Conservation (phyloP, 2,113 vertebrate species). For the Gallinago undulata region DNA sequence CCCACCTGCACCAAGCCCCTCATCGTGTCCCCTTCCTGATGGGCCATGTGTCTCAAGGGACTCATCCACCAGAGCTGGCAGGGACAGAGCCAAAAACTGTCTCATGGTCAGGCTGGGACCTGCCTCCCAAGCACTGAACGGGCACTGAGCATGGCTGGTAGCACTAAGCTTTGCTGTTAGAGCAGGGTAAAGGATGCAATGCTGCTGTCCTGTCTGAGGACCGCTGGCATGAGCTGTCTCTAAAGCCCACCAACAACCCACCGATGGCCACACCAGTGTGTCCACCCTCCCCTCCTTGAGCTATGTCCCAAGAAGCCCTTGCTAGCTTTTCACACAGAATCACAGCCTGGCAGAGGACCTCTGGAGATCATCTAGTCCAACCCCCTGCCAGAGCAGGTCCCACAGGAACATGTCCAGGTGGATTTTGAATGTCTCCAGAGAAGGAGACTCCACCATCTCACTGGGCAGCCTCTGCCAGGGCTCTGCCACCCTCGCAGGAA, state of each 20-base stretch:
- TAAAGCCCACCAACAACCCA: neutral
- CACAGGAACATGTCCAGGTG: too few species aligned
- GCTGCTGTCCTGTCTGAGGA: neutral
- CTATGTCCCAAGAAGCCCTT: neutral
- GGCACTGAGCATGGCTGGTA: neutral
- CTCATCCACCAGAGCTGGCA: neutral
- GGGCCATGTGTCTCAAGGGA: fast-evolving
- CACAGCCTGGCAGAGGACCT: too few species aligned
- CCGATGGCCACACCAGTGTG: fast-evolving
- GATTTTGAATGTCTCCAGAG: too few species aligned
- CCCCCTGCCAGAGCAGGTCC: too few species aligned
- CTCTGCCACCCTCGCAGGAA: too few species aligned
- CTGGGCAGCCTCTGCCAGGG: too few species aligned
- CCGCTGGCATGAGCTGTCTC: fast-evolving
- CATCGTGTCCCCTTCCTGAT: neutral
- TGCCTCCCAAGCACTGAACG: neutral
- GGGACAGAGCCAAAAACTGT: neutral
- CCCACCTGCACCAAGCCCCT: fast-evolving
- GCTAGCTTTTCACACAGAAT: too few species aligned
- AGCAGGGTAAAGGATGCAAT: neutral
- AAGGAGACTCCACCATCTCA: too few species aligned
- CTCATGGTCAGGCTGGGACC: neutral
- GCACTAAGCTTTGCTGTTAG: neutral
- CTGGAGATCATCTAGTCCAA: too few species aligned
- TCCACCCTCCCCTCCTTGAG: neutral